Base-by-base conservation (phyloP, 30 jellyfish, hydroid and myxozoan species). In the Nemopilema nomurai region DNA sequence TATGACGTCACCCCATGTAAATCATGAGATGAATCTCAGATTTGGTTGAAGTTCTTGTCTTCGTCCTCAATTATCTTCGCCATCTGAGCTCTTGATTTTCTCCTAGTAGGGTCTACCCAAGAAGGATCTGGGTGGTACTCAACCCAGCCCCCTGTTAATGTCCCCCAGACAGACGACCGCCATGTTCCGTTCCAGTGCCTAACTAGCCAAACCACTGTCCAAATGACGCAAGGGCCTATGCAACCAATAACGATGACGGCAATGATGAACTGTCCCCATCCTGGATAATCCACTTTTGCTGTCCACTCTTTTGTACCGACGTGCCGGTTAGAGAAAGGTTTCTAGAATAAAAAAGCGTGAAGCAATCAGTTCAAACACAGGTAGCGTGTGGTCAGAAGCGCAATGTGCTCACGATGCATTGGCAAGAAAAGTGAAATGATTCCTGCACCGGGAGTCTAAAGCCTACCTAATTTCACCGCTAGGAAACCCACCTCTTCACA, bases 61-160 rank as follows among this genome's bases (percentile, higher is more conserved):
- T 90, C 97, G 66, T 83, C 90, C 22, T 52, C 80, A 33, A 87
- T 82, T 8, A 75, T 51, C 63, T 65, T 82, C 23, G 89, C 96
- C 91, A 87, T 93, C 69, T 83, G 89, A 17, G 65, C 84, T 16
- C 70, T 80, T 0, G 98, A 49, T 69, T 69, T 90, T 32, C 97
- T 29, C 24, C 98, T 71, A 33, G 73, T 79, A 21, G 96, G 90
- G 75, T 88, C 97, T 28, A 76, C 32, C 76, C 90, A 64, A 1
- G 92, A 52, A 0, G 98, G 98, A 52, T 93, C 98, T 4, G 98
- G 98, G 50, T 83, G 91, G 63, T 91, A 91, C 57, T 91, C 97
- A 27, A 50, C 88, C 72, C 70, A 28, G 13, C 90, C 90, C 8
- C 84, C 87, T n/a, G 78, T 64, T 20, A 86, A 22, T 33, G 49